Evolutionary conservation across 1,140 invertebrate species (phyloP), one percentile per base, ranked within the genome.

Genomic region (Zaprionus taronus): DNA sequence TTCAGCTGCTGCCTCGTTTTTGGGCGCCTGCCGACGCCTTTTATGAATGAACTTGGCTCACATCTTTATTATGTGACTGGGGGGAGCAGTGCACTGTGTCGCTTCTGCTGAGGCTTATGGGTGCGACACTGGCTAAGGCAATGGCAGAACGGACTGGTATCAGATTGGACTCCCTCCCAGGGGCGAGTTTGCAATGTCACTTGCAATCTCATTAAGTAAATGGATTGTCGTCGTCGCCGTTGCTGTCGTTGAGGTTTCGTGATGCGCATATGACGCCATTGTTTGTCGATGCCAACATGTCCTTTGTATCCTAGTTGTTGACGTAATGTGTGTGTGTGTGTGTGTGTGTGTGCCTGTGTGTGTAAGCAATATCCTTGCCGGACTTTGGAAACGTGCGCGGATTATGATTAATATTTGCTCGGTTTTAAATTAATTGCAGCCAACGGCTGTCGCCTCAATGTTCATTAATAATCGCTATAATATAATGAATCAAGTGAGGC

Each of bases 331-430:
- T 34, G 22, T 34, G 24, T 55, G 20, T 60, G 44, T 67, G 15
- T 55, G 4, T 68, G 47, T 24, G 0, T 26, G n/a, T 53, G 17
- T 22, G 20, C 38, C 15, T 56, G 28, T 58, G 28, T 69, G 53
- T 28, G 36, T 68, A 34, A 14, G 38, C 65, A 66, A 58, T 68
- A 68, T 72, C 61, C 77, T 66, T 44, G 72, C 15, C 51, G 41
- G 70, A 72, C 80, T 76, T 74, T 51, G 68, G n/a, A 55, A 61
- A 80, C 79, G 67, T 83, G 74, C 58, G 51, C 31, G 81, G 58
- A 84, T 84, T 84, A 84, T 89, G 84, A 89, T 90, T 89, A 84
- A 89, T 89, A 89, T 84, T 90, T 81, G 75, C 44, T 81, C 56
- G 81, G 75, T 81, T 89, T 81, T 75, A 90, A 89, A 89, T 90